Evolutionary conservation across 2,888 invertebrate genomes (phyloP).

Genomic region (Drosophila limbata): DNA sequence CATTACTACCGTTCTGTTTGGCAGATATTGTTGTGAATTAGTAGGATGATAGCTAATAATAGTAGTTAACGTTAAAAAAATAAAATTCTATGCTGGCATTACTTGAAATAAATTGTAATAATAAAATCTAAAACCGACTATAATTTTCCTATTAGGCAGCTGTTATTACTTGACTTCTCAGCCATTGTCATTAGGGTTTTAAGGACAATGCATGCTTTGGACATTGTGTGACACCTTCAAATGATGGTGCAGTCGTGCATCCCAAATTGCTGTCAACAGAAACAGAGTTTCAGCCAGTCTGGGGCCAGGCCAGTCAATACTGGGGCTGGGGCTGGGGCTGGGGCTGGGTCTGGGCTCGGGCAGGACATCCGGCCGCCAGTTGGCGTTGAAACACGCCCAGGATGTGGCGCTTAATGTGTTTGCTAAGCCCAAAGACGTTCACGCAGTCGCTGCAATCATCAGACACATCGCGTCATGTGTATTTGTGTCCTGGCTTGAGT

Average conservation of each 20-base stretch:
- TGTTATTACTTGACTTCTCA: slow-evolving; percentile 10
- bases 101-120: neutral
- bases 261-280: slow-evolving; percentile 69
- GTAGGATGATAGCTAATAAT: no score
- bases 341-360: slow-evolving; percentile 38
- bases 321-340: slow-evolving; percentile 37
- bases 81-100: neutral
- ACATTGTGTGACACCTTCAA: slow-evolving; percentile 42
- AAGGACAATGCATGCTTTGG: slow-evolving; percentile 19
- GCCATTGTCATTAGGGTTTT: slow-evolving; percentile 23
- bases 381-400: slow-evolving; percentile 54
- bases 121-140: neutral
- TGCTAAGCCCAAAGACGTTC: slow-evolving; percentile 55
- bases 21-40: no score
- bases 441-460: slow-evolving; percentile 50
- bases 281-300: slow-evolving; percentile 44
- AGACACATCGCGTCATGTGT: slow-evolving; percentile 31
- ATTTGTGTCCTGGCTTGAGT: slow-evolving; percentile 25
- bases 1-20: no score
- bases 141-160: neutral
- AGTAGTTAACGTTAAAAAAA: no score
- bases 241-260: slow-evolving; percentile 72
- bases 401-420: slow-evolving; percentile 67
- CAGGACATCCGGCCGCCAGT: slow-evolving; percentile 55
- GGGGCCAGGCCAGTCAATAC: slow-evolving; percentile 30